A percentile compares a stretch with the other conserved stretches of the same genome.
phyloP scores from a whole-genome alignment of 2,797 vertebrate genomes.

The Hyperoplus immaculatus region DNA sequence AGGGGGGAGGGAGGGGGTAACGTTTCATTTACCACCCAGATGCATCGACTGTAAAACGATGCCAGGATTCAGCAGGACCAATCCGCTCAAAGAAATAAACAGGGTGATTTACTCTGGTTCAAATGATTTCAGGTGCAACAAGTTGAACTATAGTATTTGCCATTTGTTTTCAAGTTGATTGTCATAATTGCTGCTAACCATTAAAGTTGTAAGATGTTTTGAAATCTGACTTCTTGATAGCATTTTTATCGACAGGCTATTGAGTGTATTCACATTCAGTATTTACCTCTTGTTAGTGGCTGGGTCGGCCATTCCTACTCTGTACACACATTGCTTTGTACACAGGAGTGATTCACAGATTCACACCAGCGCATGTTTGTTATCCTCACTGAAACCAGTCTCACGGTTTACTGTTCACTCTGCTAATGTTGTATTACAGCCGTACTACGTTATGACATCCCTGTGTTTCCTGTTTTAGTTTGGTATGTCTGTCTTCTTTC shows the following conservation, averaged over 20 bases:
- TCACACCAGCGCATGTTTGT: background rate
- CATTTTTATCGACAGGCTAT: background rate
- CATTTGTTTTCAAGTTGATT: background rate
- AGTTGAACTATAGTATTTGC: constrained; percentile 7
- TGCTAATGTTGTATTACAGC: background rate
- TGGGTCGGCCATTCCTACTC: background rate
- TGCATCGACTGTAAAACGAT: constrained; percentile 28
- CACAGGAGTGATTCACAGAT: background rate
- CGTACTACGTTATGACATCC: background rate
- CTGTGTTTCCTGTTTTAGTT: too few relatives aligned
- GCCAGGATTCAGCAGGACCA: constrained; percentile 22
- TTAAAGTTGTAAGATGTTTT: background rate
- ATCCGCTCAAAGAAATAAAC: constrained; percentile 44
- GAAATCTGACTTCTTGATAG: background rate
- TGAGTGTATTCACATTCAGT: background rate
- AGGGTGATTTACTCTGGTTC: constrained; percentile 18
- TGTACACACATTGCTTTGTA: background rate
- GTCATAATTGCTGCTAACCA: background rate
- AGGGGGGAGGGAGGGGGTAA: constrained; percentile 45
- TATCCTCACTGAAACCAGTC: background rate
- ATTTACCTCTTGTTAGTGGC: background rate
- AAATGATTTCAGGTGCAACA: constrained; percentile 8
- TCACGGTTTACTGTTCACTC: background rate
- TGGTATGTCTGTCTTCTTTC: too few relatives aligned
- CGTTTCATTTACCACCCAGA: constrained; percentile 19